Evolutionary conservation across 2,797 vertebrate species (phyloP), one percentile per base, ranked within the genome.

Genomic region (Sebastes steindachneri): DNA sequence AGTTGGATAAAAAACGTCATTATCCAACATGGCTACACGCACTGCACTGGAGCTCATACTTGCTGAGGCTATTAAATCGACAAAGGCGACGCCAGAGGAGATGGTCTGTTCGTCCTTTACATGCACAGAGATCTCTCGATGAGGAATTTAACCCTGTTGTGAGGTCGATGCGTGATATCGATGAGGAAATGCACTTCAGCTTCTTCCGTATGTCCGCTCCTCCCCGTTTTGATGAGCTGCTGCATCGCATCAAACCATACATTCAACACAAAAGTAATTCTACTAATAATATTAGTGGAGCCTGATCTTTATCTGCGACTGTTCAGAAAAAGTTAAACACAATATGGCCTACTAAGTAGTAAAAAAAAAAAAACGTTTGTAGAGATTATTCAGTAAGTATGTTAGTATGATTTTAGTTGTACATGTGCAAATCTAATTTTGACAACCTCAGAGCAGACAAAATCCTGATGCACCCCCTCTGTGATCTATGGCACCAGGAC

Each of bases 401-500:
- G 41, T 45, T 45, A 45, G 6, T 45, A 45, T 45, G 41, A 41
- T 41, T 41, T 15, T 41, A 41, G 37, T 41, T 41, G 14, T 41
- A 41, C 37, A 41, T 41, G 14, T 15, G 37, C 37, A 41, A 41
- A 41, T 41, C 37, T 41, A 41, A 41, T 41, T 15, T 41, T 15
- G 37, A 41, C 37, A 41, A 41, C 14, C 0, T 41, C 14, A 41
- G 37, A 41, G 37, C 37, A 41, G 37, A 41, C 37, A 41, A 17
- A 45, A 45, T 45, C 41, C 15, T 45, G 41, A 17, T 15, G 41
- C 41, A 45, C 41, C 14, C 41, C 15, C 15, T 45, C 15, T 45
- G 41, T 45, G 41, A 45, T 0, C 41, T 45, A 0, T 17, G 41
- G 41, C 0, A 7, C 41, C 41, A 14, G 35, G 35, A 37, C 7